Evolutionary conservation across 2,113 vertebrate genomes (phyloP), one percentile per base, ranked within the genome.

Genomic region (Cinclus cinclus): DNA sequence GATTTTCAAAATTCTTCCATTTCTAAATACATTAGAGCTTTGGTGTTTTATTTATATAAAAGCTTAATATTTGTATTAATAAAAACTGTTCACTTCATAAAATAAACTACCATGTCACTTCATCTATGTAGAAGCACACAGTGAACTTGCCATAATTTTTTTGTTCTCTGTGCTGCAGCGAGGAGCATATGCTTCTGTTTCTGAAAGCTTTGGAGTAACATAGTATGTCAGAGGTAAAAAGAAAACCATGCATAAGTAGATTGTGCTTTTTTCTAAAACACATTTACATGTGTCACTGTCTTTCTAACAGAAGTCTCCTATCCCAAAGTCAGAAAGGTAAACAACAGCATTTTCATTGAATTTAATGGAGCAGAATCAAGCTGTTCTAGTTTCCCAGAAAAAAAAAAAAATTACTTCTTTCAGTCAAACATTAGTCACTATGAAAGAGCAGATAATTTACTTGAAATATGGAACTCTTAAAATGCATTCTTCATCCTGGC

Each of bases 401-500:
- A 89, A 79, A 65, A 65, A 50, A 81, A 83, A 73, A 85, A 49
- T 12, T 11, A 23, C 46, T 9, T 56, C 44, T 77, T 91, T 90
- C 89, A 90, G 13, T 93, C 67, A 90, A 83, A 79, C 76, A 88
- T 94, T 86, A 83, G 47, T 93, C 85, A 74, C 30, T 75, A 27
- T 25, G 87, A 95, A 92, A 87, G 89, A 95, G 69, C 9, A 88
- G 46, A 94, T 93, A 94, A 95, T 92, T 95, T 79, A 81, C 70
- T 85, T 97, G 87, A 96, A 97, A 86, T 95, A 96, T 76, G 88
- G 77, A 83, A 83, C 67, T 75, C 76, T 75, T 62, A 81, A 92
- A 96, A 95, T 78, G 67, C 53, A 62, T 96, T 90, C 64, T 91
- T 96, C 56, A 95, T 92, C 71, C 46, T 85, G 70, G 74, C 47